Conservation (phyloP, 92 coral and sea anemone species). For the Pocillopora grandis region DNA sequence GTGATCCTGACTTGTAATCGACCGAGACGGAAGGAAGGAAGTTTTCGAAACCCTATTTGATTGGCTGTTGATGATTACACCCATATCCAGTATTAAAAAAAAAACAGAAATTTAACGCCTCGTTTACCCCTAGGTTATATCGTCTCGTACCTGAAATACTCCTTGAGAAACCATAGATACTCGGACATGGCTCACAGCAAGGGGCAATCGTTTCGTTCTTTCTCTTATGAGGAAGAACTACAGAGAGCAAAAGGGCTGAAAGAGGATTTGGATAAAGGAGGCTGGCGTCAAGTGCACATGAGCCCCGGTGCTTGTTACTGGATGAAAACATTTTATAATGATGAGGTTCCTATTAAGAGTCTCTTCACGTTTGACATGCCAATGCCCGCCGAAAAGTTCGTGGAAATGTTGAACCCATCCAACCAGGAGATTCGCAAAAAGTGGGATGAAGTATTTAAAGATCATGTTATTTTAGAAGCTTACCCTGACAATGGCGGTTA, state of each 20-base stretch:
- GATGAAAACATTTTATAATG: conserved; percentile 18
- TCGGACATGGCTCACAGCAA: background rate
- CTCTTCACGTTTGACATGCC: conserved; percentile 36
- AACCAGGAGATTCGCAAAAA: conserved; percentile 24
- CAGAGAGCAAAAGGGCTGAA: conserved; percentile 28
- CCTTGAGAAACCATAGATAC: too few relatives aligned
- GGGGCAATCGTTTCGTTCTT: conserved; percentile 19
- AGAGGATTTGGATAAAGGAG: conserved; percentile 18
- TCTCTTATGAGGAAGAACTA: conserved; percentile 20
- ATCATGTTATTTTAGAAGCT: conserved; percentile 26
- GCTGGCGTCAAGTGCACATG: conserved; percentile 17
- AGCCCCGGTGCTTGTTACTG: conserved; percentile 7
- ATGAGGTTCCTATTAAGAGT: conserved; percentile 36
- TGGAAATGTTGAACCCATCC: conserved; percentile 20
- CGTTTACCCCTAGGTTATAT: too few relatives aligned
- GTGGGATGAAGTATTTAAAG: conserved; percentile 47
- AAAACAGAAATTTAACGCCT: too few relatives aligned
- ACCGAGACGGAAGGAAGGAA: too few relatives aligned
- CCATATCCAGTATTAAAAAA: too few relatives aligned
- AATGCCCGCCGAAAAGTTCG: conserved; percentile 24
- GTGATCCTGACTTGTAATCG: too few relatives aligned
- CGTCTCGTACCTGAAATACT: too few relatives aligned
- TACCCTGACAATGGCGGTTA: conserved; percentile 47
- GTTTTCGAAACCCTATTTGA: too few relatives aligned
- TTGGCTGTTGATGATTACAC: too few relatives aligned